These are phyloP conservation scores for Crotalus viridis DNA, from an alignment of 2,113 vertebrate genomes.

Conservation along the genomic window DNA sequence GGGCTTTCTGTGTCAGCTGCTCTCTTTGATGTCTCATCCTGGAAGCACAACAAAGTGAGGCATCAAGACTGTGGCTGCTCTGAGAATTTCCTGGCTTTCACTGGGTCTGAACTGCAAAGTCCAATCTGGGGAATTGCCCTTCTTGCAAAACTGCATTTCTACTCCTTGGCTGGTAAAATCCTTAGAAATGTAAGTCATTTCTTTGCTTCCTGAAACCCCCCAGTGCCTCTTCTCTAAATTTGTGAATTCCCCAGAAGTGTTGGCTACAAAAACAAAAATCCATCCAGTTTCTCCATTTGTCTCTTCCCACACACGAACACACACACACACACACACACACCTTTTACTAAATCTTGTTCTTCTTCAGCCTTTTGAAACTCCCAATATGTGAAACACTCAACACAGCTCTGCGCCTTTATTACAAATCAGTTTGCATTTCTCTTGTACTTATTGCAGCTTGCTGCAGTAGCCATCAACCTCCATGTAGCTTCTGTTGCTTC, in stretches of 20 bases:
- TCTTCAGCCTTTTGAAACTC: conserved; percentile 79
- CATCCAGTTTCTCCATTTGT: conserved; percentile 74
- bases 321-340: conserved; percentile 39
- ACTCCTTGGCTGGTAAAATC: conserved; percentile 75
- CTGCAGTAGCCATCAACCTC: conserved; percentile 67
- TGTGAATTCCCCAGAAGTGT: conserved; percentile 75
- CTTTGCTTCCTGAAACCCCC: conserved; percentile 74
- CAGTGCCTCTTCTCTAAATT: conserved; percentile 73
- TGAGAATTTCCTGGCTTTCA: not conserved
- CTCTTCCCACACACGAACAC: conserved; percentile 45
- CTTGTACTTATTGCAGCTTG: conserved; percentile 64
- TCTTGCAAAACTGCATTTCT: conserved; percentile 78
- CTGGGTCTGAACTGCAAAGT: not conserved
- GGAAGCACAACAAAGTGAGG: not conserved
- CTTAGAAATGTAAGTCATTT: conserved; percentile 62
- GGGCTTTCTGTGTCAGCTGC: not conserved
- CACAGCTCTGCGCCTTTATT: conserved; percentile 61
- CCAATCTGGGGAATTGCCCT: conserved; percentile 50
- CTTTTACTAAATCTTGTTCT: conserved; percentile 75
- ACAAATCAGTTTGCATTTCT: conserved; percentile 67
- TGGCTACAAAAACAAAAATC: conserved; percentile 59
- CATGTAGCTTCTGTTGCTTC: conserved; percentile 68
- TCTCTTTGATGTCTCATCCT: not conserved
- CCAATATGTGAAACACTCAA: conserved; percentile 72
- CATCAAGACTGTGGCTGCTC: not conserved